phyloP scores from a whole-genome alignment of 2,888 invertebrate species.

The Ligdia adustata region DNA sequence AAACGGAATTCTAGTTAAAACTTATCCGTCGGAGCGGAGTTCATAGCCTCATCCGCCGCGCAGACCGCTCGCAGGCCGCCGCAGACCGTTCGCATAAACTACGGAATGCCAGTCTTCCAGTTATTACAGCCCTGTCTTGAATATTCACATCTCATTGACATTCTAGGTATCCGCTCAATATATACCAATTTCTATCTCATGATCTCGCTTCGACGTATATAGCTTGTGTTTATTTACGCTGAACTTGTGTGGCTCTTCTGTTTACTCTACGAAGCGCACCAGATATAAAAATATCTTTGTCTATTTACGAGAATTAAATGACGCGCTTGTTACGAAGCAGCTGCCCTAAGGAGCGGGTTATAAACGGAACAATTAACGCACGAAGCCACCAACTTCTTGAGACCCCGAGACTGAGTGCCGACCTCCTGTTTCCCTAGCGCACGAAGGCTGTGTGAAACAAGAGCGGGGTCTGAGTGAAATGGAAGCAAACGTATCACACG shows the following conservation, averaged over 20 bases:
- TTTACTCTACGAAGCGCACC: constrained; percentile 70
- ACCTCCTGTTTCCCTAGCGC: constrained; percentile 26
- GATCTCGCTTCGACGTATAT: constrained; percentile 32
- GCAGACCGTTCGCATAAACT: constrained; percentile 18
- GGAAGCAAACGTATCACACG: constrained; percentile 61
- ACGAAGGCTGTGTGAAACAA: constrained; percentile 38
- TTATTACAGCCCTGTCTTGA: constrained; percentile 24
- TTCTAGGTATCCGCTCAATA: constrained; percentile 24
- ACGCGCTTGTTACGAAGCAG: constrained; percentile 76
- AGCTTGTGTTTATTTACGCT: constrained; percentile 72
- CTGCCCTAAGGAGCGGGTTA: constrained; percentile 78
- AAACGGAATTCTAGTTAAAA: constrained; percentile 19
- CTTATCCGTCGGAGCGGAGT: constrained; percentile 15
- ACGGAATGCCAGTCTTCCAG: constrained; percentile 22
- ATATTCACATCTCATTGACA: constrained; percentile 29
- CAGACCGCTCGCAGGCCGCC: too few relatives aligned
- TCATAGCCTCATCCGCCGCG: constrained; percentile 6
- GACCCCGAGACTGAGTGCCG: constrained; percentile 32
- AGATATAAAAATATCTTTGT: constrained; percentile 82
- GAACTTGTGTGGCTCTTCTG: constrained; percentile 68
- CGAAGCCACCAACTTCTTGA: constrained; percentile 54
- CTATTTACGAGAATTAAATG: constrained; percentile 81
- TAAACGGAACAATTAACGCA: constrained; percentile 78
- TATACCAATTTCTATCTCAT: constrained; percentile 13
- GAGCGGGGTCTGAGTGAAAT: constrained; percentile 49